Evolutionary conservation across 2,797 vertebrate species (phyloP).

Genomic region (Babyrousa celebensis): DNA sequence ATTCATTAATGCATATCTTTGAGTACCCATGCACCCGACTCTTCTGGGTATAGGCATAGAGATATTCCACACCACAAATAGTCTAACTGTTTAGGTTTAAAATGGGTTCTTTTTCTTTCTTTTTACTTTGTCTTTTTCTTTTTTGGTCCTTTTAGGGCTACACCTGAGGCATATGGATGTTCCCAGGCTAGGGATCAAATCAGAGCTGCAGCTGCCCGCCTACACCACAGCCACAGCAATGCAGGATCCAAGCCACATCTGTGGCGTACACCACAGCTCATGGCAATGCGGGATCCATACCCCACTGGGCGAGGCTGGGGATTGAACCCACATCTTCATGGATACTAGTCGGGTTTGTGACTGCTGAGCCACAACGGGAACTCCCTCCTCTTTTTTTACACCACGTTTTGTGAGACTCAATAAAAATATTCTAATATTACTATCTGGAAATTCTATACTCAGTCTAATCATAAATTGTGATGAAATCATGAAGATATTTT

Average conservation of each 20-base stretch:
- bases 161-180: too few relatives aligned
- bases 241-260: too few relatives aligned
- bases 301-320: too few relatives aligned
- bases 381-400: background rate
- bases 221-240: too few relatives aligned
- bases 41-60: background rate
- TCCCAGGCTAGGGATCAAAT: too few relatives aligned
- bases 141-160: too few relatives aligned
- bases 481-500: constrained; percentile 14
- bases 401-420: constrained; percentile 10
- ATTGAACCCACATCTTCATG: too few relatives aligned
- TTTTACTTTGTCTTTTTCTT: too few relatives aligned
- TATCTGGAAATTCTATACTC: constrained; percentile 32
- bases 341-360: too few relatives aligned
- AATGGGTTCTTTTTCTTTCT: background rate
- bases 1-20: constrained; percentile 25
- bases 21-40: background rate
- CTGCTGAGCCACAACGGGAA: background rate
- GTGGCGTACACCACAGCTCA: too few relatives aligned
- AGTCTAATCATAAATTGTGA: background rate
- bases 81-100: background rate
- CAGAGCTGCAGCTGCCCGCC: too few relatives aligned
- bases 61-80: background rate
- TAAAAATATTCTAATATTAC: constrained; percentile 28
- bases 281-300: too few relatives aligned